Evolutionary conservation across 2,797 vertebrate genomes (phyloP), one percentile per base, ranked within the genome.

Genomic region (Amazonetta brasiliensis): DNA sequence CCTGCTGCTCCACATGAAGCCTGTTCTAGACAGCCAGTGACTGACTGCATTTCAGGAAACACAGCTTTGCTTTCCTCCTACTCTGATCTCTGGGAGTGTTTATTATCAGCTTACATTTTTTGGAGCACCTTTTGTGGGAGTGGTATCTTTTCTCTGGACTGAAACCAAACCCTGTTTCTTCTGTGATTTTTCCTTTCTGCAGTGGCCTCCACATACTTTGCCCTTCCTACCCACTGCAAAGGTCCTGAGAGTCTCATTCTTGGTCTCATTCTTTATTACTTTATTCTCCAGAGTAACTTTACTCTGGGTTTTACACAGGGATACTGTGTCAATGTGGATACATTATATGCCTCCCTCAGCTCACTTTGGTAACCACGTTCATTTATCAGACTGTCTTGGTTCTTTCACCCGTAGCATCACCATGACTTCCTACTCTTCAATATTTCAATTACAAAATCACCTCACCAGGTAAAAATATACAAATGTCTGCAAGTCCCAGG

Each of bases 311-410:
- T 85, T 81, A 56, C 80, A 50, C 4, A 41, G 33, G 48, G 63
- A 50, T 33, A n/a, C 11, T 35, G 31, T 6, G 1, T 60, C 80
- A 26, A 2, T 33, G 44, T 54, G 43, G 72, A 12, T 18, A 72
- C 64, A 52, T 21, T 14, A 7, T 19, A 14, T 0, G 7, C 59
- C 50, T 88, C 73, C 41, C 14, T 67, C 80, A 23, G 6, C 52
- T 66, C 1, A 0, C 33, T 82, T 60, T 0, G 0, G 75, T 74
- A 68, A 52, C 23, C 59, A 31, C 37, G 12, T 22, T 67, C 71
- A 30, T 48, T 80, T 19, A 54, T 64, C 67, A 62, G 25, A 35
- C 41, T 90, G 68, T 33, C 50, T 48, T 11, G 7, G 37, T 33
- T 87, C 55, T 79, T 85, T 72, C 44, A 39, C 14, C 56, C 4